These are phyloP conservation scores for Suncus etruscus DNA, from an alignment of 2,113 vertebrate species.

Conservation along the genomic window DNA sequence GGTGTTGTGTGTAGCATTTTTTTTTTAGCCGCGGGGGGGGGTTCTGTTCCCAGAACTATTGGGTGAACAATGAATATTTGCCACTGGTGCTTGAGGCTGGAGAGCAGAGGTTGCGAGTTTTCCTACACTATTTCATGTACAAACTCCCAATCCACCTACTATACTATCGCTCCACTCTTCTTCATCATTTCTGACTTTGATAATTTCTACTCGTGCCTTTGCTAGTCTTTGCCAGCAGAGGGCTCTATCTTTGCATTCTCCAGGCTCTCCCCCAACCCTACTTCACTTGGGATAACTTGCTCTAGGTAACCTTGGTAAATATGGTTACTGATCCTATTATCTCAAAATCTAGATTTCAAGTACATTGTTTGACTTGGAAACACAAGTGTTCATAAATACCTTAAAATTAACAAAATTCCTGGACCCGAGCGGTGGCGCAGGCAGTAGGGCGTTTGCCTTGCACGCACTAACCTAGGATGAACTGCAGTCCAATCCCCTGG, in stretches of 20 bases:
- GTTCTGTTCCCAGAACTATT: not conserved
- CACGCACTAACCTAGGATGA: too few species aligned
- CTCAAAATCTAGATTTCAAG: conserved; percentile 29
- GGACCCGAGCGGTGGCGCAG: too few species aligned
- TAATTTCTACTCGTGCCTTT: not conserved
- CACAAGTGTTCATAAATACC: conserved; percentile 45
- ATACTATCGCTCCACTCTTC: too few species aligned
- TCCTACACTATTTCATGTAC: not conserved
- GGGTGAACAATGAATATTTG: not conserved
- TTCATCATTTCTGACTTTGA: too few species aligned
- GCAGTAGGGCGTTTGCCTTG: too few species aligned
- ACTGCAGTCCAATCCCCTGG: too few species aligned
- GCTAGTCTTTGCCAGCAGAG: conserved; percentile 58
- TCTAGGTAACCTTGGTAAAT: not conserved
- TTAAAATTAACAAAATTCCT: not conserved
- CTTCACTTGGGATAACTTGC: not conserved
- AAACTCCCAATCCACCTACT: too few species aligned
- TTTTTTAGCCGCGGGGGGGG: too few species aligned
- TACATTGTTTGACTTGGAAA: conserved; percentile 28
- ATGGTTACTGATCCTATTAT: not conserved
- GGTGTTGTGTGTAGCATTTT: not conserved
- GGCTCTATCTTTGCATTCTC: not conserved
- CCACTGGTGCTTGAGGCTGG: not conserved
- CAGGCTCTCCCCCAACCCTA: not conserved
- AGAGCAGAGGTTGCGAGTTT: not conserved